Conservation (phyloP, 2,113 vertebrate genomes). For the Lonchura striata region DNA sequence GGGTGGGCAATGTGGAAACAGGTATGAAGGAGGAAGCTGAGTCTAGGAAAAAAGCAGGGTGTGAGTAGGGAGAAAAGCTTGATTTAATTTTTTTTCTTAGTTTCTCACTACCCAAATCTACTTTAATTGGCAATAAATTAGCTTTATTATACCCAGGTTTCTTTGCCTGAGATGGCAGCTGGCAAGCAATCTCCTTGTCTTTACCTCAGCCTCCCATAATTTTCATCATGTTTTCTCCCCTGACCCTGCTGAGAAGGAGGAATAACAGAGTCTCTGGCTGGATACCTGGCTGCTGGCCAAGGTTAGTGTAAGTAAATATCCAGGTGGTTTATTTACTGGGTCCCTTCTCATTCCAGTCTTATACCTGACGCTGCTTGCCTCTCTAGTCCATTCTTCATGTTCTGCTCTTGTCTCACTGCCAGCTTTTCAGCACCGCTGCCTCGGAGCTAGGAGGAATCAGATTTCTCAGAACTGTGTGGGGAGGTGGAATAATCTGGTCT, state of each 20-base stretch:
- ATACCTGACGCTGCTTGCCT: neutral
- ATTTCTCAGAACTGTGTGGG: neutral
- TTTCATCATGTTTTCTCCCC: neutral
- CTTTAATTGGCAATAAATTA: neutral
- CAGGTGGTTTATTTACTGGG: neutral
- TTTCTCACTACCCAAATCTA: neutral
- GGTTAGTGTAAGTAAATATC: neutral
- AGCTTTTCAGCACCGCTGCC: neutral
- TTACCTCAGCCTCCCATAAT: neutral
- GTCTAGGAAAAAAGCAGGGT: neutral
- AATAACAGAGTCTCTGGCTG: fast-evolving
- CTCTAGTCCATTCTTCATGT: neutral
- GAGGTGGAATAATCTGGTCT: neutral
- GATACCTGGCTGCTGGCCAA: neutral
- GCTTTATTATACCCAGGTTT: neutral
- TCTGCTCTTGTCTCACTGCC: neutral
- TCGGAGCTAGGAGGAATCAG: neutral
- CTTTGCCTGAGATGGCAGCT: neutral
- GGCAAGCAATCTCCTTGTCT: neutral
- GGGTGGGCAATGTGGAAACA: fast-evolving
- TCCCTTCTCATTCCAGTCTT: neutral
- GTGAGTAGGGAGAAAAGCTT: neutral
- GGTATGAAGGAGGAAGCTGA: neutral
- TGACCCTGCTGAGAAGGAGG: neutral
- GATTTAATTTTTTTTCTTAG: neutral